Conservation (phyloP, 2,113 vertebrate genomes). For the Atrichornis clamosus region DNA sequence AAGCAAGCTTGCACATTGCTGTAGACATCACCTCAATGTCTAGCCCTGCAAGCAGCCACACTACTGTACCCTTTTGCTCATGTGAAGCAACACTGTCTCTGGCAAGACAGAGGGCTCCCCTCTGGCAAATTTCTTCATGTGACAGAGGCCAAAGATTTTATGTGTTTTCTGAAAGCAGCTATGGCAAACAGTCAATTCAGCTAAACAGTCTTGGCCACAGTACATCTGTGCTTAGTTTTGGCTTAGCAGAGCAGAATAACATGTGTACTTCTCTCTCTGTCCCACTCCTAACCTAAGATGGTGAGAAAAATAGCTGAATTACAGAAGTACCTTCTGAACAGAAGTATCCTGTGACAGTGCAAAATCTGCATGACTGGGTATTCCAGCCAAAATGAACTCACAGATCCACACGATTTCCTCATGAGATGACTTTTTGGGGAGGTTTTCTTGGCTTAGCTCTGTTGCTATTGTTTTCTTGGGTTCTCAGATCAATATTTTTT, state of each 20-base stretch:
- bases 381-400: constrained; percentile 20
- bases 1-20: background rate
- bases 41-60: background rate
- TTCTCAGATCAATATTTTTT: background rate
- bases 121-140: background rate
- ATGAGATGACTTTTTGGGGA: background rate
- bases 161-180: constrained; percentile 19
- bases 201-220: background rate
- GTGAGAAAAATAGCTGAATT: constrained; percentile 51
- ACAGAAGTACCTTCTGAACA: constrained; percentile 41
- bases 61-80: background rate
- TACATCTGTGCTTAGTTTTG: constrained; percentile 49
- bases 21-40: background rate
- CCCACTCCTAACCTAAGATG: background rate
- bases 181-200: constrained; percentile 28
- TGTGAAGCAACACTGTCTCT: background rate
- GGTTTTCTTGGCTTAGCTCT: background rate
- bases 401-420: constrained; percentile 25
- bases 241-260: constrained; percentile 43
- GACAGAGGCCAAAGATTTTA: background rate
- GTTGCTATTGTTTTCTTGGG: background rate
- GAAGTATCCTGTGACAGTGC: constrained; percentile 30
- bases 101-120: background rate
- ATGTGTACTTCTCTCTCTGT: constrained; percentile 12
- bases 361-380: constrained; percentile 11